These are phyloP conservation scores for Plumapathes pennacea DNA, from an alignment of 92 coral and sea anemone genomes.

Conservation along the genomic window DNA sequence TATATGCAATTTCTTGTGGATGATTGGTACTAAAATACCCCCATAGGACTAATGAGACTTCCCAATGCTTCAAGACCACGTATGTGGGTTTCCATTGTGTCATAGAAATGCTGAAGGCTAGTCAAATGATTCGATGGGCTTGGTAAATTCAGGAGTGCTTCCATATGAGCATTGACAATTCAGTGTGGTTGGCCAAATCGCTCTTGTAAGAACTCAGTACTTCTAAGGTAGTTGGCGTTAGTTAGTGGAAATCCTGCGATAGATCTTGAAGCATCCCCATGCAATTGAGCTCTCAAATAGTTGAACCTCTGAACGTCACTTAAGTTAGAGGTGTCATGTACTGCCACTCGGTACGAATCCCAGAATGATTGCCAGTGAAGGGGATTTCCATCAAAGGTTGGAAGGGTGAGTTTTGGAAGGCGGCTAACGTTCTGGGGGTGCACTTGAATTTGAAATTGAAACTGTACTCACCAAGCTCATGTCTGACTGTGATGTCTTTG, in stretches of 20 bases:
- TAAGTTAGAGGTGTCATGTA: slow-evolving; percentile 21
- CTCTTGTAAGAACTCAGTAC: slow-evolving; percentile 2
- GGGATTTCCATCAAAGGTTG: slow-evolving; percentile 44
- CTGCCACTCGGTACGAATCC: slow-evolving; percentile 45
- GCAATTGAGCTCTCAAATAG: slow-evolving; percentile 27
- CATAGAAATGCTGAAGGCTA: slow-evolving; percentile 4
- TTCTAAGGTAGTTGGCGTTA: slow-evolving; percentile 31
- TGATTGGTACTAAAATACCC: no score
- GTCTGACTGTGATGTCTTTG: no score
- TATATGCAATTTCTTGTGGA: slow-evolving; percentile 19
- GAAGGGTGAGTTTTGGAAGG: slow-evolving; percentile 28
- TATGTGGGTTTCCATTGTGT: slow-evolving; percentile 5
- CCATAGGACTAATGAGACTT: no score
- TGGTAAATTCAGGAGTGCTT: slow-evolving; percentile 21
- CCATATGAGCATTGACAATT: slow-evolving; percentile 13
- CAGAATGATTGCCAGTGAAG: slow-evolving; percentile 35
- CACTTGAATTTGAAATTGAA: no score
- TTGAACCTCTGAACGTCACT: slow-evolving; percentile 40
- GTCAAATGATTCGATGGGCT: not conserved
- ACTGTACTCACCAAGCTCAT: no score
- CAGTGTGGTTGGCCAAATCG: slow-evolving; percentile 9
- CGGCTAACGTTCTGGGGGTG: no score
- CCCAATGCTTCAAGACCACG: slow-evolving; percentile 5
- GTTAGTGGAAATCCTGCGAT: slow-evolving; percentile 47
- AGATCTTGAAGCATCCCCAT: slow-evolving; percentile 43